Evolutionary conservation across 2,797 vertebrate genomes (phyloP).

Genomic region (Xerus rutilus): DNA sequence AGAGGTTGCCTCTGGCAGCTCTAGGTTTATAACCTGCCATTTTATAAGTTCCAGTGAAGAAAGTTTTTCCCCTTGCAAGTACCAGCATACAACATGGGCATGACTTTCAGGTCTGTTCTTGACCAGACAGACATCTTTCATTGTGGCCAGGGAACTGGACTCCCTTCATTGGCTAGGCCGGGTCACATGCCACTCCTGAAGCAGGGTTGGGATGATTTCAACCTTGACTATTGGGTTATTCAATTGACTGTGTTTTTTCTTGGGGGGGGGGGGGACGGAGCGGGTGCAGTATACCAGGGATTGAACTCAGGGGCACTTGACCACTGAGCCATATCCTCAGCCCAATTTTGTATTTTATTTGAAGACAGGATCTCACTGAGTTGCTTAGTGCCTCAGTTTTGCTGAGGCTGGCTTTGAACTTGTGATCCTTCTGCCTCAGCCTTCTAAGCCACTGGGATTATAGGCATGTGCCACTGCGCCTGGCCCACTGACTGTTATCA

Average conservation of each 20-base stretch:
- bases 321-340: too few species aligned
- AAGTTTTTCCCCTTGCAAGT: background rate
- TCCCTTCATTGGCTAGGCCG: background rate
- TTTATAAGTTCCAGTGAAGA: background rate
- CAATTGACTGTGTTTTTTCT: background rate
- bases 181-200: background rate
- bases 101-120: conserved; percentile 44
- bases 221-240: background rate
- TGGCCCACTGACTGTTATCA: background rate
- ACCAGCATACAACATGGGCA: background rate
- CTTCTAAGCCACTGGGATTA: too few species aligned
- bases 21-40: background rate
- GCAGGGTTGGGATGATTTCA: background rate
- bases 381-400: too few species aligned
- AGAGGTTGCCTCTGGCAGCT: conserved; percentile 10
- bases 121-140: background rate
- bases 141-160: background rate
- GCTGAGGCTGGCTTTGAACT: too few species aligned
- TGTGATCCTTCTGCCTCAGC: too few species aligned
- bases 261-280: too few species aligned
- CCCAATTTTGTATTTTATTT: too few species aligned
- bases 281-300: too few species aligned
- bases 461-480: too few species aligned
- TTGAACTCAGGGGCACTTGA: too few species aligned
- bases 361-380: too few species aligned